Conservation (phyloP, 2,888 invertebrate species). For the Rutpela maculata region DNA sequence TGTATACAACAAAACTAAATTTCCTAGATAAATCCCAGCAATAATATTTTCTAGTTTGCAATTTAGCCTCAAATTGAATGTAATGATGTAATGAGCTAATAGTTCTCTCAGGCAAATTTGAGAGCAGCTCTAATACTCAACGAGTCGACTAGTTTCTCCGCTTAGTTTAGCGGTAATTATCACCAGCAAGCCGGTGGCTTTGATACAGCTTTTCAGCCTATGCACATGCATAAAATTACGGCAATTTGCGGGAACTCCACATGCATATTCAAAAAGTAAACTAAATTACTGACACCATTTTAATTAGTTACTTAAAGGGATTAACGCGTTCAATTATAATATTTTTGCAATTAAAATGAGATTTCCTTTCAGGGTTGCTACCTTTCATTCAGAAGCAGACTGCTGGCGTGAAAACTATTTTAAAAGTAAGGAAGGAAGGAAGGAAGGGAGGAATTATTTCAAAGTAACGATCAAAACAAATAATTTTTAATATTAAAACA, state of each 20-base stretch:
- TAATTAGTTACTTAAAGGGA: neutral
- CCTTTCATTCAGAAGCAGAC: too few species aligned
- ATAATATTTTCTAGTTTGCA: neutral
- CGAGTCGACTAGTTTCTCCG: conserved; percentile 17
- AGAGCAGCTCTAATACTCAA: conserved; percentile 14
- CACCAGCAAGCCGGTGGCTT: conserved; percentile 8
- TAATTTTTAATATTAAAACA: too few species aligned
- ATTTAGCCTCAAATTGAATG: neutral
- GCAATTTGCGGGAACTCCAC: conserved; percentile 7
- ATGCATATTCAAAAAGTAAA: conserved; percentile 23
- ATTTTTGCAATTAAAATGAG: too few species aligned
- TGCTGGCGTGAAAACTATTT: too few species aligned
- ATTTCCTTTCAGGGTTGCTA: too few species aligned
- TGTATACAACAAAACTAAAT: too few species aligned
- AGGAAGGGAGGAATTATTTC: too few species aligned
- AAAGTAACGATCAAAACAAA: too few species aligned
- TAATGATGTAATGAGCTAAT: conserved; percentile 8
- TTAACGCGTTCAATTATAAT: too few species aligned
- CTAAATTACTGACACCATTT: conserved; percentile 13
- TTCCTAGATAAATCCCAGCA: too few species aligned
- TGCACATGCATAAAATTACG: conserved; percentile 19
- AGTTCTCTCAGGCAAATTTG: conserved; percentile 13
- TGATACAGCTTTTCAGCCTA: conserved; percentile 17
- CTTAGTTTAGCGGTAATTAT: conserved; percentile 21
- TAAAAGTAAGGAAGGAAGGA: too few species aligned